phyloP scores from a whole-genome alignment of 2,113 vertebrate species.

The Capra hircus region DNA sequence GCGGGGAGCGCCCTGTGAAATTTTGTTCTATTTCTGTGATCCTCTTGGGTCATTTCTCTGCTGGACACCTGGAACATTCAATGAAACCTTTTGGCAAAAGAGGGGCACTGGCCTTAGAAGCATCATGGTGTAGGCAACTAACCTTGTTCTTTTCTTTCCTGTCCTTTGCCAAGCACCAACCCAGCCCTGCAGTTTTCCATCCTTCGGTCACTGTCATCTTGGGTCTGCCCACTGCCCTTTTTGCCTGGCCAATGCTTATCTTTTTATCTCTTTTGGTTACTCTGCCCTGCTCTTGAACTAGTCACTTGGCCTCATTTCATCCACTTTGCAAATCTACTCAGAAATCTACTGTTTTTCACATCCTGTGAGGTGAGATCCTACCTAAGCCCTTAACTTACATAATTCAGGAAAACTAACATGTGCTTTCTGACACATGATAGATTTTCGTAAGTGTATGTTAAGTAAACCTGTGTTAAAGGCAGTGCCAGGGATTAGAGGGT shows the following conservation, averaged over 20 bases:
- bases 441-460: background rate
- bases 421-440: background rate
- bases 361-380: background rate
- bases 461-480: background rate
- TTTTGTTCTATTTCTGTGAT: constrained; percentile 41
- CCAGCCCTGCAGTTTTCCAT: no score
- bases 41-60: constrained; percentile 49
- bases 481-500: background rate
- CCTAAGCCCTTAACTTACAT: background rate
- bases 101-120: background rate
- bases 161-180: background rate
- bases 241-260: background rate
- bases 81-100: background rate
- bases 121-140: background rate
- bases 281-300: background rate
- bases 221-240: background rate
- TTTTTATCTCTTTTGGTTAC: background rate
- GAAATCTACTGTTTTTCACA: background rate
- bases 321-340: background rate
- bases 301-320: background rate
- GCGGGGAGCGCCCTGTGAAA: background rate
- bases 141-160: background rate
- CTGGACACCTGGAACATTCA: background rate
- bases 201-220: background rate
- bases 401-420: background rate